Evolutionary conservation across 2,797 vertebrate species (phyloP), one percentile per base, ranked within the genome.

Genomic region (Pseudocheirus occidentalis): DNA sequence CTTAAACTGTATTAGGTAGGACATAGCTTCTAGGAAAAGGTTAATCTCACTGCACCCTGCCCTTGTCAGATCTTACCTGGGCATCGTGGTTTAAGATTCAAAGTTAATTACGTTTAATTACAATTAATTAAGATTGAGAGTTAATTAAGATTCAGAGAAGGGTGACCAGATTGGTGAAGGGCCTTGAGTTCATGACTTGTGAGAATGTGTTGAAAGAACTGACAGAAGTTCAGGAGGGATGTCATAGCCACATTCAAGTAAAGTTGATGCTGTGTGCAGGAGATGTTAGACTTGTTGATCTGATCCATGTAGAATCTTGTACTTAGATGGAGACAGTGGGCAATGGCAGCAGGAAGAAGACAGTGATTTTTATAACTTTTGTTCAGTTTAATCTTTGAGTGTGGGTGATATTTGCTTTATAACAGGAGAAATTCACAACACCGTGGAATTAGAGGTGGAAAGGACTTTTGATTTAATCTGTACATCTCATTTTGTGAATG

Each of bases 191-290:
- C n/a, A 46, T 46, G 21, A 81, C 73, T 9, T 27, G 5, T 46
- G 73, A 81, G 21, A 9, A 81, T 81, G 21, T 46, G n/a, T 81
- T 81, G 40, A 81, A 46, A 56, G 34, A 58, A 14, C 18, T n/a
- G 90, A 66, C 40, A 93, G 90, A 93, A 93, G 31, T 21, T 66
- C 50, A 81, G 28, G n/a, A 94, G 90, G 81, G 59, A 81, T 66
- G 62, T 14, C 0, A n/a, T 55, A n/a, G 55, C 56, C 29, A 53
- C 4, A 40, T 40, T 73, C 16, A 73, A 73, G 34, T 73, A 21
- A 40, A 73, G n/a, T 40, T 73, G 66, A 40, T 40, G 34, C 5
- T 34, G 40, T n/a, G 14, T 66, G 31, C 13, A 66, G 34, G 34
- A 66, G 31, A 34, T 66, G 16, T n/a, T n/a, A 66, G 62, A 40